Base-by-base conservation (phyloP, 1,140 invertebrate genomes). In the Marisa cornuarietis region DNA sequence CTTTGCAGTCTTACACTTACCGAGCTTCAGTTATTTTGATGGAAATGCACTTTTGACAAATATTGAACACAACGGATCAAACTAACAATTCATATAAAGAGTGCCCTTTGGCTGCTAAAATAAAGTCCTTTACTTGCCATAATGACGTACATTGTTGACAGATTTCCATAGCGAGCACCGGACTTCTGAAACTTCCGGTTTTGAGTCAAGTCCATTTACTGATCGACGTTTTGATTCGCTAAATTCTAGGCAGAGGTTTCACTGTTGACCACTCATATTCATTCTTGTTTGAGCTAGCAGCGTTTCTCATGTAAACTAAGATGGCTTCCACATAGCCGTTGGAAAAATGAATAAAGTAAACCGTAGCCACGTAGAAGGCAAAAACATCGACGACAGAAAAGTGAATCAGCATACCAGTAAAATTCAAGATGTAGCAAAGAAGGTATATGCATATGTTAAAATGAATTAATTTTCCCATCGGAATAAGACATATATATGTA, bases 371-470 rank as follows among this genome's bases (percentile, higher is more conserved):
- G 22, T 26, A 22, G 71, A 62, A 24, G 73, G 73, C 18, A 58
- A 79, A 74, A 79, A 81, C 69, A 65, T 78, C 22, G 83, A 82
- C 14, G 72, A 71, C 54, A 58, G 65, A 75, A 82, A 6, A 18
- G 58, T 80, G 11, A 58, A 77, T 18, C 75, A 82, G 71, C 76
- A 86, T 31, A 81, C 75, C 76, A 78, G 84, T 49, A 69, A 85
- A 81, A 81, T 82, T 79, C 69, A 72, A 72, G 62, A 62, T 31
- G 82, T 83, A 49, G 81, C 83, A 20, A 81, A 81, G 54, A 86
- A 84, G 82, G 85, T 86, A 74, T 16, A 24, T 58, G 31, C 31
- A 42, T 42, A 4, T 42, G 6, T 42, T 2, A 42, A 42, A 42
- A 42, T 42, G 31, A 42, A 42, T 42, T 42, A 42, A 6, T 42